Evolutionary conservation across 1,140 invertebrate genomes (phyloP), one percentile per base, ranked within the genome.

Genomic region (Oscheius sp.): DNA sequence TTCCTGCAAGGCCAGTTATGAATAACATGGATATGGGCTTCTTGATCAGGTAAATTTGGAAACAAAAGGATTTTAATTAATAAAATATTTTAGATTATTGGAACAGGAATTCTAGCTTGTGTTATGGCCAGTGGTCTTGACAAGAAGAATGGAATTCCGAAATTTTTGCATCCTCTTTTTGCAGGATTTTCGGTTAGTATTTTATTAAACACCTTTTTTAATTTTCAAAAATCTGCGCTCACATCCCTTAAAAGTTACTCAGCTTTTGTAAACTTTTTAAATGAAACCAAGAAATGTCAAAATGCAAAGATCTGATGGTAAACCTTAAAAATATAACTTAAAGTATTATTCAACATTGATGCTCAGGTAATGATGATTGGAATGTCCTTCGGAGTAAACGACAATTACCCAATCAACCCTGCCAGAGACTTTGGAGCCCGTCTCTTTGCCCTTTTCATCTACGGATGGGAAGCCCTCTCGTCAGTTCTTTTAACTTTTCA

Each of bases 341-440:
- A n/a, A n/a, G n/a, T n/a, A n/a, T n/a, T n/a, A n/a, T n/a, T n/a
- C n/a, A n/a, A n/a, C n/a, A n/a, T 42, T 42, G 10, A 59, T 23
- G 7, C 35, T 63, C 36, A 63, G 61, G 86, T 90, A 4, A 79
- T 86, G 15, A 85, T 81, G 18, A 87, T 90, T 62, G 88, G 88
- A 26, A 84, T 88, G 77, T 85, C 87, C 18, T 88, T 88, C 76
- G 85, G 86, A 15, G 58, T 63, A 10, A 63, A 63, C 28, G 61
- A 29, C 29, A 28, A 31, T 18, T 23, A 29, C 42, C 59, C 29
- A 20, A 35, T 35, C 18, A 31, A 38, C 26, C 31, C 28, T 7
- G 89, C 89, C 10, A 79, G 89, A 61, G 89, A 90, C 79, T 81
- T 90, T 7, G 85, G 86, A 0, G 89, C 89, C 2, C 79, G 89